These are phyloP conservation scores for Linyphia triangularis DNA, from an alignment of 2,888 invertebrate genomes.

Conservation along the genomic window DNA sequence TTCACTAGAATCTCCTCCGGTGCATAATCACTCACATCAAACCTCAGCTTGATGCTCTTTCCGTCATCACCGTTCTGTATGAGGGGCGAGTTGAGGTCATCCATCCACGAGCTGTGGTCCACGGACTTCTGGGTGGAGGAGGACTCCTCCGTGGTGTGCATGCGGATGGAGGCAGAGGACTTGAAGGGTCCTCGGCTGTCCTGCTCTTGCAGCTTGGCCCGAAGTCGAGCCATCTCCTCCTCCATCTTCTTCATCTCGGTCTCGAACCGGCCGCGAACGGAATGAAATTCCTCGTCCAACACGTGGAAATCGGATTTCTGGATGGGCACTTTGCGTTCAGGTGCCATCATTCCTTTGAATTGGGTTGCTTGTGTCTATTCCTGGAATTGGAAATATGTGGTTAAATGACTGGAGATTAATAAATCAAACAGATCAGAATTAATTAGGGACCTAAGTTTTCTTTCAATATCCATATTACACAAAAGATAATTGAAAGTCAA, in stretches of 20 bases:
- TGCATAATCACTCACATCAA: constrained; percentile 98
- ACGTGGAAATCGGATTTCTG: constrained; percentile 96
- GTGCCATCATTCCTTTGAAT: constrained; percentile 57
- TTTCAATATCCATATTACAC: no score
- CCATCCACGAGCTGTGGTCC: constrained; percentile 86
- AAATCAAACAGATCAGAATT: no score
- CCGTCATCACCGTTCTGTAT: constrained; percentile 96
- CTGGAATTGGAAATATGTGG: background rate
- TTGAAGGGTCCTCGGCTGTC: constrained; percentile 83
- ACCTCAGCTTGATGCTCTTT: constrained; percentile 95
- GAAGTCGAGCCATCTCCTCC: constrained; percentile 97
- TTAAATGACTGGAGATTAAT: no score
- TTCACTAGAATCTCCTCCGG: constrained; percentile 98
- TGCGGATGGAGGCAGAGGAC: constrained; percentile 65
- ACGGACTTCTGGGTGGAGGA: constrained; percentile 80
- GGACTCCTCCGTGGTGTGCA: constrained; percentile 79
- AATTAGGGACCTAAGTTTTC: no score
- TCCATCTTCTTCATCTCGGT: constrained; percentile 99
- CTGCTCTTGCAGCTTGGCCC: constrained; percentile 94
- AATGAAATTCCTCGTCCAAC: constrained; percentile 97
- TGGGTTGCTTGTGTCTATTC: background rate
- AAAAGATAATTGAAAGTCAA: no score
- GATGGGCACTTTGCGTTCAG: constrained; percentile 84
- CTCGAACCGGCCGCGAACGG: constrained; percentile 96
- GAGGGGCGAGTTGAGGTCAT: constrained; percentile 93